Evolutionary conservation across 2,113 vertebrate genomes (phyloP).

Genomic region (Corythaixoides concolor): DNA sequence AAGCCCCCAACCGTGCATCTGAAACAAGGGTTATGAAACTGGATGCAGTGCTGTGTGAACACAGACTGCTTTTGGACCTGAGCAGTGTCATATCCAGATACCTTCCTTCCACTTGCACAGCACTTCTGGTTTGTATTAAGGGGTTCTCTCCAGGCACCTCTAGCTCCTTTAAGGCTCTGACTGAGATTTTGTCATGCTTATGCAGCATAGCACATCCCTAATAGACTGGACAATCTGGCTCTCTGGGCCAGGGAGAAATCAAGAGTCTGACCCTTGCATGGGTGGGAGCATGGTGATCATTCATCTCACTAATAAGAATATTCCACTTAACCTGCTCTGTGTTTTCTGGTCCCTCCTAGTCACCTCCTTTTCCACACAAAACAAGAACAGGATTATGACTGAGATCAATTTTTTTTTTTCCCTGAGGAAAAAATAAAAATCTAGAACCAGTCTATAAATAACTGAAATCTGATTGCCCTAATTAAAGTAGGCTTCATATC

Average conservation of each 20-base stretch:
- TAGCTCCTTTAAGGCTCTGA: not conserved
- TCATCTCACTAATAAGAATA: not conserved
- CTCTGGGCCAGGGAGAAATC: not conserved
- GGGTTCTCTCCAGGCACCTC: not conserved
- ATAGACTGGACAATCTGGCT: not conserved
- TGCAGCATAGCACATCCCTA: not conserved
- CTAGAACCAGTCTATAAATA: not conserved
- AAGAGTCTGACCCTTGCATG: not conserved
- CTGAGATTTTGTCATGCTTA: not conserved
- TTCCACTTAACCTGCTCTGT: not conserved
- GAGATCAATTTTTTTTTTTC: not conserved
- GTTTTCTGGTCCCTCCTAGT: not conserved
- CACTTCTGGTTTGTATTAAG: not conserved
- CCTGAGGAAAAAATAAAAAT: not conserved
- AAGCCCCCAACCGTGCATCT: not conserved
- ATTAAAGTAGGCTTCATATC: not conserved
- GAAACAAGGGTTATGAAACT: not conserved
- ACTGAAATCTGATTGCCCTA: not conserved
- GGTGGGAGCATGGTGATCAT: not conserved
- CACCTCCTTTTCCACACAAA: not conserved
- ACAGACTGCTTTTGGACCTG: not conserved
- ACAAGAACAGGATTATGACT: not conserved
- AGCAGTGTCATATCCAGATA: not conserved
- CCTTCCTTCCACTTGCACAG: not conserved
- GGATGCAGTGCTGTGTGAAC: not conserved